Conservation (phyloP, 2,113 vertebrate species). For the Festucalex cinctus region DNA sequence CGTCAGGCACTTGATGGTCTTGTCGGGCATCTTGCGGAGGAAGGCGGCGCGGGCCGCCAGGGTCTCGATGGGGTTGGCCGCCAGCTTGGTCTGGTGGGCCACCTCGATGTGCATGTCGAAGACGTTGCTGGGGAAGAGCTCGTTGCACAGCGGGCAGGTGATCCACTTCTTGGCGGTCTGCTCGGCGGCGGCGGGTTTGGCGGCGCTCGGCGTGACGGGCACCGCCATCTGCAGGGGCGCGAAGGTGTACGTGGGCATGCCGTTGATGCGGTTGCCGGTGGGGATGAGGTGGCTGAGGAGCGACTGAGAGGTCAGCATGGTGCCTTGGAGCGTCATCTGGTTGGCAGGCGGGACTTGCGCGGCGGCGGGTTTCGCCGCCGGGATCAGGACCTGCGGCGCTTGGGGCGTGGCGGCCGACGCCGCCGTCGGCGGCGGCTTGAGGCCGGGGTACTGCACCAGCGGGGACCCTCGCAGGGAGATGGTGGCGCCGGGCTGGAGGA, state of each 20-base stretch:
- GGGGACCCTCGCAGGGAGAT: slow-evolving; percentile 56
- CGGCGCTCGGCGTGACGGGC: slow-evolving; percentile 72
- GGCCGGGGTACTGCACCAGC: slow-evolving; percentile 50
- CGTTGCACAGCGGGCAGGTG: slow-evolving; percentile 90
- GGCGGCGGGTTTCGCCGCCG: slow-evolving; percentile 65
- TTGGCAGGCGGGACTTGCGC: slow-evolving; percentile 33
- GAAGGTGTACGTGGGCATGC: slow-evolving; percentile 91
- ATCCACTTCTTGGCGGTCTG: slow-evolving; percentile 94
- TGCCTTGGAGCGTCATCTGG: slow-evolving; percentile 66
- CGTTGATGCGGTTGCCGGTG: slow-evolving; percentile 89
- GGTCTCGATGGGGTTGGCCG: slow-evolving; percentile 58
- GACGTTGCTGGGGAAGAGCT: slow-evolving; percentile 90
- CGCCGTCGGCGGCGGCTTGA: slow-evolving; percentile 49
- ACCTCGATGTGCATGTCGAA: slow-evolving; percentile 90
- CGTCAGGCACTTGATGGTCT: slow-evolving; percentile 82
- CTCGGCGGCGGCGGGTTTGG: slow-evolving; percentile 57
- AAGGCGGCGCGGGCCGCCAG: slow-evolving; percentile 84
- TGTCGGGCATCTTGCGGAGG: slow-evolving; percentile 88
- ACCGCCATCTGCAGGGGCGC: slow-evolving; percentile 85
- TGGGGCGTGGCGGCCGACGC: slow-evolving; percentile 46
- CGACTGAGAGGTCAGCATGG: slow-evolving; percentile 84
- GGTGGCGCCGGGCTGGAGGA: slow-evolving; percentile 69
- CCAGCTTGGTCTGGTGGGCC: slow-evolving; percentile 77
- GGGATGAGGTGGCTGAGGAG: slow-evolving; percentile 88
- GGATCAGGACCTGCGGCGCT: slow-evolving; percentile 72